Evolutionary conservation across 1,140 invertebrate species (phyloP).

Genomic region (Helicorthomorpha holstii): DNA sequence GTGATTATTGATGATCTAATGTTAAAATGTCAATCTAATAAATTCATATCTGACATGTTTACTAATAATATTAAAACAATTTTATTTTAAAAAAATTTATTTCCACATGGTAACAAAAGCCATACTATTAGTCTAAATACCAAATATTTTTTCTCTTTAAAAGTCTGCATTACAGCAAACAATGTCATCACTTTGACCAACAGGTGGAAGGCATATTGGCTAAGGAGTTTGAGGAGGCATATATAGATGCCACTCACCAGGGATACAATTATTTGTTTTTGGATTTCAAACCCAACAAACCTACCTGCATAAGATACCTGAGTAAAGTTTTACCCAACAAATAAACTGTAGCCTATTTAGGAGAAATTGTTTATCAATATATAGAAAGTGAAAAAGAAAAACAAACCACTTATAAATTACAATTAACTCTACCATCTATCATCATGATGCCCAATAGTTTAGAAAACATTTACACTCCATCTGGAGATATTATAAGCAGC

Average conservation of each 20-base stretch:
- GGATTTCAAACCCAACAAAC: too few species aligned
- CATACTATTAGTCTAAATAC: neutral
- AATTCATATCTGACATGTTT: neutral
- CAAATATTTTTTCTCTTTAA: neutral
- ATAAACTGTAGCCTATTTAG: too few species aligned
- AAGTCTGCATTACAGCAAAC: neutral
- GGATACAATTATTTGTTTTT: neutral
- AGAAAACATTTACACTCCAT: too few species aligned
- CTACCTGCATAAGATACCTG: too few species aligned
- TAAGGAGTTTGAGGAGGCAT: neutral
- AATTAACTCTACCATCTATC: too few species aligned
- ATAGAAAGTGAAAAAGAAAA: too few species aligned
- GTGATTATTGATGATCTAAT: neutral
- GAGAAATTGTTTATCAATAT: too few species aligned
- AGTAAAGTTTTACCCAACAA: too few species aligned
- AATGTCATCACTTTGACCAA: neutral
- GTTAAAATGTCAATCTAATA: neutral
- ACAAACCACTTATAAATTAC: too few species aligned
- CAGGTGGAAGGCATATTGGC: neutral
- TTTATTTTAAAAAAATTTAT: neutral
- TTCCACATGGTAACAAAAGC: neutral
- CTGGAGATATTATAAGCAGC: too few species aligned
- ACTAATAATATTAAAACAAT: neutral
- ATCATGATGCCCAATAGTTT: too few species aligned
- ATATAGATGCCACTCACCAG: neutral